These are phyloP conservation scores for Harpagifer antarcticus DNA, from an alignment of 2,797 vertebrate species.

Conservation along the genomic window DNA sequence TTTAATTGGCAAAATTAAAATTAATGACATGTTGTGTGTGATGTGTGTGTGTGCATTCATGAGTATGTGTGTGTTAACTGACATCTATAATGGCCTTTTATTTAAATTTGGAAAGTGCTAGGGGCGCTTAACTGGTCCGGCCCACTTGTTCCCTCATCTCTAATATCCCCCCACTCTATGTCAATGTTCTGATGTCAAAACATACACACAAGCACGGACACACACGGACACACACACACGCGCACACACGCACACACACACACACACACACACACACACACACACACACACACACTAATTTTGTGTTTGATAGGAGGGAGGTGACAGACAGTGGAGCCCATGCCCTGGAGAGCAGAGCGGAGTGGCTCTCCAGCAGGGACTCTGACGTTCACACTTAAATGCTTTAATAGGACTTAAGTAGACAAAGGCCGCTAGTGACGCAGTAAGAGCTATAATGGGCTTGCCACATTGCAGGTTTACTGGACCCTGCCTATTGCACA, in stretches of 20 bases:
- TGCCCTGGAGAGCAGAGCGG: conserved; percentile 76
- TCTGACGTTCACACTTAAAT: conserved; percentile 88
- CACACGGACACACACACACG: conserved; percentile 37
- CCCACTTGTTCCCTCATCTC: conserved; percentile 67
- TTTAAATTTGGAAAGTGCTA: conserved; percentile 73
- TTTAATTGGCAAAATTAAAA: conserved; percentile 17
- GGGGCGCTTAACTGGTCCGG: conserved; percentile 65
- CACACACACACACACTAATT: conserved; percentile 30
- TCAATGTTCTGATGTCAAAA: conserved; percentile 57
- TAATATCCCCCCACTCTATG: conserved; percentile 50
- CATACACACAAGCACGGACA: conserved; percentile 29
- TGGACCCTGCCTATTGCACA: conserved; percentile 81
- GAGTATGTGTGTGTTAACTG: conserved; percentile 4
- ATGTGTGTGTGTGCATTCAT: neutral
- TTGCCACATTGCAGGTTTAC: conserved; percentile 85
- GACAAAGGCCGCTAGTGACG: conserved; percentile 86
- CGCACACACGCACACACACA: conserved; percentile 34
- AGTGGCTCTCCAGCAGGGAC: conserved; percentile 82
- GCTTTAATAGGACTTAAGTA: conserved; percentile 89
- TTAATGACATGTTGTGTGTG: conserved; percentile 13
- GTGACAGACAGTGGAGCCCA: conserved; percentile 72
- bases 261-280: conserved; percentile 12
- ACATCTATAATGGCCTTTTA: conserved; percentile 63
- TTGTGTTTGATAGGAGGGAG: conserved; percentile 79
- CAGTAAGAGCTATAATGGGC: conserved; percentile 87